phyloP scores from a whole-genome alignment of 2,797 vertebrate species.

The Siniperca obscura region DNA sequence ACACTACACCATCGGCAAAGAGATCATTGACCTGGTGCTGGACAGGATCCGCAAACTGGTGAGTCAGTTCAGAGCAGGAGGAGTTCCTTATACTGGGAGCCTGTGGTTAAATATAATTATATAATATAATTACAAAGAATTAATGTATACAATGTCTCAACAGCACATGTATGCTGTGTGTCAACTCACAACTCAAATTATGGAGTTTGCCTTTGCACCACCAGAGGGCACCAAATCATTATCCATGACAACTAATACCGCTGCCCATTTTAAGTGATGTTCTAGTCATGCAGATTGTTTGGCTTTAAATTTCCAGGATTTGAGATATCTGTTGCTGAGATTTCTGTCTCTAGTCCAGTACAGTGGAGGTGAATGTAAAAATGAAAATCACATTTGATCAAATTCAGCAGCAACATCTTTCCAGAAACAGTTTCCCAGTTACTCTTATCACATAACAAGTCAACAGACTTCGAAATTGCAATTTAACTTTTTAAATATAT shows the following conservation, averaged over 20 bases:
- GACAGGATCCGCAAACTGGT: slow-evolving; percentile 14
- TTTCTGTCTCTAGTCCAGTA: background rate
- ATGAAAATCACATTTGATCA: no score
- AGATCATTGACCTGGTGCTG: slow-evolving; percentile 12
- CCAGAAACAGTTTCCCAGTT: background rate
- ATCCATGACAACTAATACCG: background rate
- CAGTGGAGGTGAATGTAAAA: background rate
- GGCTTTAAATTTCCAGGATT: background rate
- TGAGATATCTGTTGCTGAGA: background rate
- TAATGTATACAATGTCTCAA: background rate
- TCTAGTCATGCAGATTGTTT: background rate
- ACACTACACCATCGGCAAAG: slow-evolving; percentile 21
- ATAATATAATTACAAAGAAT: background rate
- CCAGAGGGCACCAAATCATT: background rate
- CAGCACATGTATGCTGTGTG: background rate
- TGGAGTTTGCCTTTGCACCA: background rate
- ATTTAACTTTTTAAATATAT: no score
- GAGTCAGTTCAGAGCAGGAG: background rate
- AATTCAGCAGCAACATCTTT: background rate
- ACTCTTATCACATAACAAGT: background rate
- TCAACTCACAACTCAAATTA: no score
- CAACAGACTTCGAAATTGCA: no score
- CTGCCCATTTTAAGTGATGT: background rate
- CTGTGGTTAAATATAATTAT: background rate
- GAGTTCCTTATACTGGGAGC: background rate